Evolutionary conservation across 2,797 vertebrate genomes (phyloP).

Genomic region (Gymnoscopelus microlampas): DNA sequence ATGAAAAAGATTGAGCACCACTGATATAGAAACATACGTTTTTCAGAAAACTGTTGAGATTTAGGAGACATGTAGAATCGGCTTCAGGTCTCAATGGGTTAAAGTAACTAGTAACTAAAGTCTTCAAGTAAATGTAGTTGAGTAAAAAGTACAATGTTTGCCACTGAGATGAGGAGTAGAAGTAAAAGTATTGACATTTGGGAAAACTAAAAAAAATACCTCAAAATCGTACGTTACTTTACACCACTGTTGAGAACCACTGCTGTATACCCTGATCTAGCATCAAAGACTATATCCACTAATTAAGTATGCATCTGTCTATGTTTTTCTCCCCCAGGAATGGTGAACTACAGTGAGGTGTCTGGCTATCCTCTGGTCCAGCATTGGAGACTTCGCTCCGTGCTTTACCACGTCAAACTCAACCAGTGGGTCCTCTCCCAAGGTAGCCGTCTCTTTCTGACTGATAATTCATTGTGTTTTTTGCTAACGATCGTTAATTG

Average conservation of each 20-base stretch:
- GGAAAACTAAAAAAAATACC: too few relatives aligned
- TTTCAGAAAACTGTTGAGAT: too few relatives aligned
- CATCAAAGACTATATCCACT: background rate
- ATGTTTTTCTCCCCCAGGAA: conserved; percentile 80
- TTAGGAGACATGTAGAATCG: too few relatives aligned
- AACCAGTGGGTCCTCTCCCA: conserved; percentile 93
- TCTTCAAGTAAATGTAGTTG: too few relatives aligned
- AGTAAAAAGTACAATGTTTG: too few relatives aligned
- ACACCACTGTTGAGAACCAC: conserved; percentile 9
- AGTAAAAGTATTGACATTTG: too few relatives aligned
- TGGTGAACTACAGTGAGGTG: conserved; percentile 99
- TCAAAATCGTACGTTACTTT: background rate
- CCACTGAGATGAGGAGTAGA: too few relatives aligned
- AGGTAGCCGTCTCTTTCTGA: conserved; percentile 78
- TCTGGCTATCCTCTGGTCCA: conserved; percentile 94
- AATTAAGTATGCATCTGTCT: background rate
- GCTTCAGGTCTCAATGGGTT: too few relatives aligned
- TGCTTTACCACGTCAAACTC: conserved; percentile 95
- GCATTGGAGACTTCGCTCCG: conserved; percentile 93
- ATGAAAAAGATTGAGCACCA: too few relatives aligned
- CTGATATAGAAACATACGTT: too few relatives aligned
- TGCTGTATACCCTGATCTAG: background rate
- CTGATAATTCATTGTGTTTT: conserved; percentile 37
- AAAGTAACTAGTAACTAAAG: too few relatives aligned
- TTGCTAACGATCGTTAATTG: background rate